phyloP scores from a whole-genome alignment of 53 echinoderm and acorn worm genomes.

The Apostichopus leukothele region DNA sequence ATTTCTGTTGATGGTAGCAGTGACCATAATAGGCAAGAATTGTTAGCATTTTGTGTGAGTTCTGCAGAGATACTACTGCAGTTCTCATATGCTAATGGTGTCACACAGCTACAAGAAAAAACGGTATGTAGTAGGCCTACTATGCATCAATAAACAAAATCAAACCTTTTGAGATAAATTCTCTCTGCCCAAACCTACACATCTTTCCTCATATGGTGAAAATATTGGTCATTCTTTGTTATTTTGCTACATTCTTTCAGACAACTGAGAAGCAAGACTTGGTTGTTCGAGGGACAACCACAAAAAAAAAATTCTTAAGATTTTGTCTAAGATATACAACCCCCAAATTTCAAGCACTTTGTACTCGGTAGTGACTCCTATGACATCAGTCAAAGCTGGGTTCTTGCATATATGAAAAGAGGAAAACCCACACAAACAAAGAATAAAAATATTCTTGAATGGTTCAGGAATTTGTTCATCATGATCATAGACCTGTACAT shows the following conservation, averaged over 20 bases:
- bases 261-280: neutral
- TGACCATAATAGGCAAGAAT: too few species aligned
- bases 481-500: too few species aligned
- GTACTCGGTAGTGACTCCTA: too few species aligned
- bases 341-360: too few species aligned
- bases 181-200: neutral
- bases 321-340: too few species aligned
- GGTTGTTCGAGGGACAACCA: neutral
- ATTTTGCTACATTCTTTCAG: too few species aligned
- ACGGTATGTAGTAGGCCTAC: neutral
- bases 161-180: neutral
- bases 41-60: neutral
- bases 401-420: too few species aligned
- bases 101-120: slow-evolving; percentile 2
- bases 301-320: too few species aligned
- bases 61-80: slow-evolving; percentile 1
- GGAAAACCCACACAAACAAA: too few species aligned
- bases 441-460: too few species aligned
- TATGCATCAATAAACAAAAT: neutral
- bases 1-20: neutral
- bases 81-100: neutral
- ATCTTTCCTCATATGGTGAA: neutral
- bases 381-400: too few species aligned
- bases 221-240: neutral
- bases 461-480: too few species aligned